Base-by-base conservation (phyloP, 2,113 vertebrate genomes). In the Bothrops jararaca region DNA sequence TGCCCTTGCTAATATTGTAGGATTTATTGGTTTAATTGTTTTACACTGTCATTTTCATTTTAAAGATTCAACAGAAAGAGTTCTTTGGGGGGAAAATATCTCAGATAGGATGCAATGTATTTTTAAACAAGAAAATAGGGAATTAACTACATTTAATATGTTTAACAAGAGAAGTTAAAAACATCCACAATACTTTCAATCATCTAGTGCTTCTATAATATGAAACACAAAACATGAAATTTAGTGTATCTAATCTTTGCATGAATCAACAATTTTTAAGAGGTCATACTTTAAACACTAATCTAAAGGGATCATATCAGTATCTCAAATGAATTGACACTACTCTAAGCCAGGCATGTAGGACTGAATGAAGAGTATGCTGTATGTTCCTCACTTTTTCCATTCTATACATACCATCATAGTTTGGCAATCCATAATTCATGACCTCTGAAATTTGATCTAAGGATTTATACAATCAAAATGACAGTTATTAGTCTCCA, bases 221-320 rank as follows among this genome's bases (percentile, higher is more conserved):
- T 11, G 56, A 92, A 90, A 22, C 4, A 91, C 54, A 24, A 26
- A 95, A 94, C 91, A 86, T 45, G 39, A n/a, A 39, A 88, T 91
- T 50, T 74, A 88, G 2, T 39, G 91, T 48, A 29, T 90, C 91
- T 92, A 95, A 60, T 53, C 0, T 87, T 4, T 56, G 6, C 90
- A 34, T 58, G 60, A 89, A 85, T 0, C 0, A 48, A 93, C 57
- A 85, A 20, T 39, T 23, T 86, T 45, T 2, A 0, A 85, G 69
- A 85, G n/a, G 60, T 91, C 34, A 42, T 42, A n/a, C 85, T 87
- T 87, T 52, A 87, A 87, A 29, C 15, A 26, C 23, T 50, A 48
- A 90, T 24, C 45, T 90, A 48, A 74, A 60, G n/a, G 29, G 29
- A 18, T 52, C 23, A 85, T 53, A 91, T 13, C 34, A 0, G 22